Evolutionary conservation across 2,888 invertebrate genomes (phyloP), one percentile per base, ranked within the genome.

Genomic region (Epinotia nisella): DNA sequence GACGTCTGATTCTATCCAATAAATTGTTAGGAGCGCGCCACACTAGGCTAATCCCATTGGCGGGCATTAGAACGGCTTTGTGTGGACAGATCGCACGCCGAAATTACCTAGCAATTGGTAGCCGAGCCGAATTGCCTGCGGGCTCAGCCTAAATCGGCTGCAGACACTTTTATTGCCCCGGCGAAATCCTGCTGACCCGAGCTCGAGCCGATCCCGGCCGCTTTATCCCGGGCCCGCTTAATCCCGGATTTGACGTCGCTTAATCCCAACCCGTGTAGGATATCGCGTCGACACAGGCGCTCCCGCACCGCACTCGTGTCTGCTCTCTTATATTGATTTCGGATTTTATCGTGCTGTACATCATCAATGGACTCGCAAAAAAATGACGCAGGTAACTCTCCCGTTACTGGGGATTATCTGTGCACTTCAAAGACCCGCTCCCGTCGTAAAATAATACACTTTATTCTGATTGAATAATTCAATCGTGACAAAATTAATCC

Each of bases 191-290:
- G 87, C 88, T 92, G 92, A 91, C 93, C 92, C 92, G 87, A 83
- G 88, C 88, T 86, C 85, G 84, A 85, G 87, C 85, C 87, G 89
- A 88, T 88, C 89, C 91, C 87, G 83, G 85, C 83, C 86, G 88
- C 84, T 91, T 92, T 92, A 92, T 92, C 92, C 93, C 87, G 84
- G 88, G 79, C 87, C 84, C 85, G 87, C 84, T 93, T 93, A 94
- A 94, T 94, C 94, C 94, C 83, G 92, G 94, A 94, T 94, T 94
- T 92, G 91, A 91, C 93, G 94, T 93, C 91, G 91, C 93, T 94
- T 95, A 95, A 95, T 95, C 95, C 94, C 93, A 86, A 94, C 95
- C 95, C 94, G 94, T 94, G 95, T 94, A 93, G 94, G 94, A 94
- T 94, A 94, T 94, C 95, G 94, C 95, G 94, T 91, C 92, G 91